Base-by-base conservation (phyloP, 2,888 invertebrate genomes). In the Platerodrilus igneus region DNA sequence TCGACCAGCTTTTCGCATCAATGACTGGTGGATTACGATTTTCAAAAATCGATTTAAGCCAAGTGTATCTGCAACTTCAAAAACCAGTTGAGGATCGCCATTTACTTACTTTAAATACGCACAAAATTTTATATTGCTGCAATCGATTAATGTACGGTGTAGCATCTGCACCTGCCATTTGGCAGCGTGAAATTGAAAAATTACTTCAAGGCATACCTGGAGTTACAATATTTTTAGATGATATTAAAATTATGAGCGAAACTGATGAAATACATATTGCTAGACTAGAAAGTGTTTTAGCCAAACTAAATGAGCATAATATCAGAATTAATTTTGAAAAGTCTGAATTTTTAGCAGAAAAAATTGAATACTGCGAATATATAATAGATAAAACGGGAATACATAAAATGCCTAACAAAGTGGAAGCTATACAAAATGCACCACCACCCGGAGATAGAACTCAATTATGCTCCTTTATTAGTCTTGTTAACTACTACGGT, bases 341-440 rank as follows among this genome's bases (percentile, higher is more conserved):
- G 9, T 28, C n/a, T 13, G 11, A 16, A 28, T 17, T 28, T n/a
- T 4, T 35, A 2, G 3, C 17, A 18, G 8, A 27, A 18, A 10
- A 35, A 6, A 27, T 35, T 11, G 27, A 27, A n/a, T n/a, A n/a
- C n/a, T 35, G 35, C 17, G 35, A 27, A 2, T 35, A 14, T 9
- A 11, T 10, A 8, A 35, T 26, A 11, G 16, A 27, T 27, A 20
- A 18, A 17, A 4, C 8, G 6, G 20, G 20, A 4, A 26, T 35
- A 11, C 26, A 35, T n/a, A 35, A 35, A 35, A 4, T 11, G 1
- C 26, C 13, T 4, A 13, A 3, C 6, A 35, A 35, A 27, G 13
- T 26, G n/a, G 16, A 16, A 13, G 27, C 19, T 10, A 18, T 35
- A 17, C n/a, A 18, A 19, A 26, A 35, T 11, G 28, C 16, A 14